phyloP scores from a whole-genome alignment of 1,140 invertebrate genomes.

The Trachymyrmex septentrionalis region DNA sequence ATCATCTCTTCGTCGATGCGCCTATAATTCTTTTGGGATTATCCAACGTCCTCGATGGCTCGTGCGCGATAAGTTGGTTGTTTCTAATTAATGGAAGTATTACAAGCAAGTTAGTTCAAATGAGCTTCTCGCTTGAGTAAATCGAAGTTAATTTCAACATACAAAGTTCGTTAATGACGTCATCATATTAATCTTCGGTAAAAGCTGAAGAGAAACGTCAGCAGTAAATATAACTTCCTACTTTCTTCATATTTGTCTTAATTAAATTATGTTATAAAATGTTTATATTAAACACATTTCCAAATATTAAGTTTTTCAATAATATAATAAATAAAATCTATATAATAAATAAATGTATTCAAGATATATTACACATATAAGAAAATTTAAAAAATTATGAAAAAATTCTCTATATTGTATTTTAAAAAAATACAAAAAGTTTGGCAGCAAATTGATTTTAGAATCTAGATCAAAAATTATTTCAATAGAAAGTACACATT shows the following conservation, averaged over 20 bases:
- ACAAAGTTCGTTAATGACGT: background rate
- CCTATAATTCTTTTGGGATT: constrained; percentile 29
- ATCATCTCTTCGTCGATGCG: constrained; percentile 21
- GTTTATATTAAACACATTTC: background rate
- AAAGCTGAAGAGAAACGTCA: background rate
- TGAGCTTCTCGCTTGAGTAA: constrained; percentile 12
- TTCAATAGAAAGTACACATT: too few relatives aligned
- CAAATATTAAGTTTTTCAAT: background rate
- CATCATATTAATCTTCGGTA: constrained; percentile 31
- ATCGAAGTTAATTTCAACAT: constrained; percentile 18
- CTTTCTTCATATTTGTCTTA: background rate
- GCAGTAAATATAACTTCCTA: constrained; percentile 2
- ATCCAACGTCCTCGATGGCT: background rate
- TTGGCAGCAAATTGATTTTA: too few relatives aligned
- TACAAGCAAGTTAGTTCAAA: constrained; percentile 9
- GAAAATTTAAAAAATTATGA: too few relatives aligned
- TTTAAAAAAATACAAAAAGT: too few relatives aligned
- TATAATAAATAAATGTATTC: background rate
- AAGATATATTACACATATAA: too few relatives aligned
- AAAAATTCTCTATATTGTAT: too few relatives aligned
- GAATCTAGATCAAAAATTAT: too few relatives aligned
- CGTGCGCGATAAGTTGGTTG: constrained; percentile 15
- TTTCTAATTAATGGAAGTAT: constrained; percentile 39
- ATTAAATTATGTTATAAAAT: constrained; percentile 15
- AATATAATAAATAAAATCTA: background rate